Conservation (phyloP, 2,797 vertebrate species). For the Oceanodroma leucorhoa region DNA sequence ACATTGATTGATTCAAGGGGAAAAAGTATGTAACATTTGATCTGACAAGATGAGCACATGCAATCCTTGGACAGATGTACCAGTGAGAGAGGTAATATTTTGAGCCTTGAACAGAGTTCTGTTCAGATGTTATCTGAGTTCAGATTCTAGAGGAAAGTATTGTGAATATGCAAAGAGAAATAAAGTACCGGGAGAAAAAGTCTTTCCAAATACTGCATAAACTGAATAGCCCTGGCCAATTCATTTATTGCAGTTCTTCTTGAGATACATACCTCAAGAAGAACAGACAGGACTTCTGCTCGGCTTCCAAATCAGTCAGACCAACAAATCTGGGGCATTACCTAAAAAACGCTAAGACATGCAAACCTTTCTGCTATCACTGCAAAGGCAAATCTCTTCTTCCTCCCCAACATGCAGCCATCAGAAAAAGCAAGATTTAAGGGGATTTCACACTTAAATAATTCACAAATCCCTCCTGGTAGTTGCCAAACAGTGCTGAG, state of each 20-base stretch:
- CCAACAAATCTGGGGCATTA: neutral
- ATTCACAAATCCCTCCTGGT: neutral
- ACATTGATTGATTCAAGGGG: neutral
- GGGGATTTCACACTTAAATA: neutral
- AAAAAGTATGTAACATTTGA: neutral
- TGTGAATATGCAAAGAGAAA: neutral
- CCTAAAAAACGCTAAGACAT: neutral
- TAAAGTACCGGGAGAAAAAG: neutral
- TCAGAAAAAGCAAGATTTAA: neutral
- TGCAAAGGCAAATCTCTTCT: neutral
- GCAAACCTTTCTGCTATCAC: neutral
- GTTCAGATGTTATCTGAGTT: neutral
- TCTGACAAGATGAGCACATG: neutral
- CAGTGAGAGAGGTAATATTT: neutral
- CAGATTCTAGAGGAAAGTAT: neutral
- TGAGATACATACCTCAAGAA: neutral
- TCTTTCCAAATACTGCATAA: neutral
- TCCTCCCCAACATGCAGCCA: neutral
- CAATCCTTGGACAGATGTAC: neutral
- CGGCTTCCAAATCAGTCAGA: neutral
- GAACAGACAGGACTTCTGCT: neutral
- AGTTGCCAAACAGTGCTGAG: neutral
- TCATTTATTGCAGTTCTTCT: neutral
- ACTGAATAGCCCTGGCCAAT: neutral
- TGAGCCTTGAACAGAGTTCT: neutral